A percentile compares a stretch with the other conserved stretches of the same genome.
Evolutionary conservation across 2,888 invertebrate genomes (phyloP).

Genomic region (Gisinianus flammeolus): DNA sequence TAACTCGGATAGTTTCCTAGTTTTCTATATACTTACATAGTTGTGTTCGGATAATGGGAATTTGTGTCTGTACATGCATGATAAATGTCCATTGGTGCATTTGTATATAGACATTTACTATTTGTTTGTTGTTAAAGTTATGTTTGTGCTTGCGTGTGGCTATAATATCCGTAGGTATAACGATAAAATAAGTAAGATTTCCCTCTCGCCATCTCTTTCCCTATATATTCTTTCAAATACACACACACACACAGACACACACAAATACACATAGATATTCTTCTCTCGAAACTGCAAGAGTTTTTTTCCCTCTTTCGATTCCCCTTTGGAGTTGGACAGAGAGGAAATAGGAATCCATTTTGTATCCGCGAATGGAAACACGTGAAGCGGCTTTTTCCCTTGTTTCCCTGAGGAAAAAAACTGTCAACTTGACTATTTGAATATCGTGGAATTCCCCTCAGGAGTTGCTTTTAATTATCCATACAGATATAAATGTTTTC

Average conservation of each 20-base stretch:
- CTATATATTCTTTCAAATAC: too few relatives aligned
- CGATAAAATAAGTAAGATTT: constrained; percentile 6
- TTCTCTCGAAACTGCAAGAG: background rate
- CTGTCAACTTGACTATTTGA: constrained; percentile 59
- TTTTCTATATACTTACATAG: too few relatives aligned
- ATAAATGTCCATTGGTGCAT: too few relatives aligned
- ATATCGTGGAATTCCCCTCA: constrained; percentile 54
- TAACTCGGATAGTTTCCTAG: too few relatives aligned
- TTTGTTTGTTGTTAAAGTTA: background rate
- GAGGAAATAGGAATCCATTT: constrained; percentile 42
- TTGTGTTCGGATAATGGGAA: too few relatives aligned
- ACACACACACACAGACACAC: too few relatives aligned
- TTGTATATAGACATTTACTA: too few relatives aligned
- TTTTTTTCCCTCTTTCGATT: background rate
- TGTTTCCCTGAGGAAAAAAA: constrained; percentile 51
- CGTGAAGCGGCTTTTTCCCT: constrained; percentile 43
- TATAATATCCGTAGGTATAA: too few relatives aligned
- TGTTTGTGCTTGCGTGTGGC: background rate
- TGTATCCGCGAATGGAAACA: constrained; percentile 45
- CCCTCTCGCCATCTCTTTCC: background rate
- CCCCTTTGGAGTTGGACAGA: background rate
- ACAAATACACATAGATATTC: background rate
- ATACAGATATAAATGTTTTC: constrained; percentile 54
- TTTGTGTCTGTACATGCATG: too few relatives aligned
- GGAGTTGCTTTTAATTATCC: constrained; percentile 56